Conservation (phyloP, 2,888 invertebrate genomes). For the Parnassius orleans region DNA sequence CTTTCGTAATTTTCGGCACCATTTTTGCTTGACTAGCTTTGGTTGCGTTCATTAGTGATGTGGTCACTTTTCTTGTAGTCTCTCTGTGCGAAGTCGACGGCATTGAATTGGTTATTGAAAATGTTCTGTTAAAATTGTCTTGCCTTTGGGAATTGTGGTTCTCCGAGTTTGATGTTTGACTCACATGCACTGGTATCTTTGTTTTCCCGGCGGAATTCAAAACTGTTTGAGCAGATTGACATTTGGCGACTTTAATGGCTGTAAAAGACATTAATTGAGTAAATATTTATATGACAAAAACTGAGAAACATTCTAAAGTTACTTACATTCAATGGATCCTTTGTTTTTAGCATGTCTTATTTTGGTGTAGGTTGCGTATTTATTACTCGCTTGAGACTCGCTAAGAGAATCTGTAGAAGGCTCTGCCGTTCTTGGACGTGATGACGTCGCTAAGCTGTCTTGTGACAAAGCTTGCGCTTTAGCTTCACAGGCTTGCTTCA, state of each 20-base stretch:
- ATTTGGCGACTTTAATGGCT: slow-evolving; percentile 30
- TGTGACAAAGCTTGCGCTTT: slow-evolving; percentile 66
- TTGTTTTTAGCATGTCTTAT: slow-evolving; percentile 47
- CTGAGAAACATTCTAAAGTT: not conserved
- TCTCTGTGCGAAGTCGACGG: slow-evolving; percentile 16
- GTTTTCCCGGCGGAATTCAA: slow-evolving; percentile 38
- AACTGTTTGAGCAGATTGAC: slow-evolving; percentile 34
- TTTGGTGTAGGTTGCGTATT: slow-evolving; percentile 69
- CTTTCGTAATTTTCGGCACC: slow-evolving; percentile 60
- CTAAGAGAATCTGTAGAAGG: slow-evolving; percentile 71
- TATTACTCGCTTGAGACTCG: slow-evolving; percentile 63
- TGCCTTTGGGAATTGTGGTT: slow-evolving; percentile 1
- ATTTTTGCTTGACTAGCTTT: slow-evolving; percentile 81
- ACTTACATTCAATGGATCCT: slow-evolving; percentile 57
- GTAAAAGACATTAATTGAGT: not conserved
- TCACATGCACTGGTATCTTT: slow-evolving; percentile 59
- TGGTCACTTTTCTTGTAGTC: slow-evolving; percentile 40
- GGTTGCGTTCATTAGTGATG: slow-evolving; percentile 78
- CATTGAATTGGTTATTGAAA: not conserved
- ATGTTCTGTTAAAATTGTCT: slow-evolving; percentile 8
- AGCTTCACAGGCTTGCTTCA: slow-evolving; percentile 50
- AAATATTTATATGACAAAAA: not conserved
- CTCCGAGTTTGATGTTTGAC: slow-evolving; percentile 38
- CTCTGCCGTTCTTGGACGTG: slow-evolving; percentile 69
- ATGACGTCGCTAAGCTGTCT: slow-evolving; percentile 71